Base-by-base conservation (phyloP, 2,797 vertebrate genomes). In the Anabacerthia variegaticeps region DNA sequence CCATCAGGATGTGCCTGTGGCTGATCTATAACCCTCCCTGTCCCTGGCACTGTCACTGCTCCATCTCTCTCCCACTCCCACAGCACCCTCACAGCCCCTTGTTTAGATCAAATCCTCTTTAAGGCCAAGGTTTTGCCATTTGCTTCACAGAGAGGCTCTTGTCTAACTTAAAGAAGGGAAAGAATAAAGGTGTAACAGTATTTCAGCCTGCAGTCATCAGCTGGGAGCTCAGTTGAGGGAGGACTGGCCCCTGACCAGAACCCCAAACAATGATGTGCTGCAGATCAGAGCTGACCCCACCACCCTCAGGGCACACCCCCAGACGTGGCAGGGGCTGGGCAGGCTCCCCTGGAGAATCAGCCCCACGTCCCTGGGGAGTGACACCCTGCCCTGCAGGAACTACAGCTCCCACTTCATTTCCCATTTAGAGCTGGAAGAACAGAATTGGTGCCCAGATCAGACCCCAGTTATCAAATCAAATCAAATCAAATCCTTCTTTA, bases 231-330 rank as follows among this genome's bases (percentile, higher is more conserved):
- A 37, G 1, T 30, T 34, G 28, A 4, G 20, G 44, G 48, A 27
- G 44, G 12, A 15, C 17, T 8, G 8, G 51, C 9, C 5, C 27
- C 65, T 30, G 24, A 1, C 1, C 19, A 65, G 63, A 10, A 54
- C 10, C 8, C 63, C 67, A 5, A 6, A 7, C 15, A 3, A 1
- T 1, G 22, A 14, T 1, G 0, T 5, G 2, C 1, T 4, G 5
- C 0, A 34, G 46, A 14, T 4, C 19, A 76, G 41, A 43, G 46
- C 26, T 27, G n/a, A 16, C 2, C 2, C 3, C 46, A 12, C 8
- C 20, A 5, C 0, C 7, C 56, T 5, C 43, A 12, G 8, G 5
- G 37, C 34, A 15, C 12, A 4, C 5, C 41, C 41, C 2, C 14
- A 7, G 52, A 1, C 0, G 0, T 6, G 5, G 36, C 36, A 6